Base-by-base conservation (phyloP, 2,797 vertebrate genomes). In the Buceros bicornis region DNA sequence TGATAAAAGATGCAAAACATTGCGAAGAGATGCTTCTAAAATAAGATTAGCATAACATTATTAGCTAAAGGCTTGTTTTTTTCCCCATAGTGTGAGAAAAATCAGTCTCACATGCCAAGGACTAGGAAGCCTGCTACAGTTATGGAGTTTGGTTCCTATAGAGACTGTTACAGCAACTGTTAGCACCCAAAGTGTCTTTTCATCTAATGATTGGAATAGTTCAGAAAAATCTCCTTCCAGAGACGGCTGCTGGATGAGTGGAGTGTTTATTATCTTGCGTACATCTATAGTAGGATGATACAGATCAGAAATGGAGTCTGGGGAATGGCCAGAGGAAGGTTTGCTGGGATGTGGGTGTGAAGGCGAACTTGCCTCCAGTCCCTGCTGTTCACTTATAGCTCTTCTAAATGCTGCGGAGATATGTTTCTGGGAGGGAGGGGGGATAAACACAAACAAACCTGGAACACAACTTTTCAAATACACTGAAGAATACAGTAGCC, bases 71-170 rank as follows among this genome's bases (percentile, higher is more conserved):
- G n/a, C 17, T 57, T 40, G 12, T 80, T 71, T 50, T 62, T 45
- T 47, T 28, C 10, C 28, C 67, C 24, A 19, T 19, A 58, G 48
- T 66, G 81, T 93, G 71, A 89, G 65, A 95, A 93, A 91, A 93
- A 86, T 82, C 81, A 90, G 74, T 94, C 83, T 94, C 4, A 1
- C 78, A 70, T 90, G 80, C 86, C 78, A 93, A 95, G 48, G 78
- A 91, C 61, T 58, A 71, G 87, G 91, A 90, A 93, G 71, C 28
- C 57, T 91, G 45, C 57, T 74, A 82, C 73, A 77, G 45, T 74
- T 61, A 37, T 2, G 61, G 76, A 86, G 13, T 89, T 96, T 82
- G 82, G 91, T 97, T 96, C 86, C 96, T 97, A 94, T 89, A 94
- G 95, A 83, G 93, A 97, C 85, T 90, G 51, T 81, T 86, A 81